A percentile compares a stretch with the other conserved stretches of the same genome.
phyloP scores from a whole-genome alignment of 2,888 invertebrate genomes.

The Mythimna lalbum region DNA sequence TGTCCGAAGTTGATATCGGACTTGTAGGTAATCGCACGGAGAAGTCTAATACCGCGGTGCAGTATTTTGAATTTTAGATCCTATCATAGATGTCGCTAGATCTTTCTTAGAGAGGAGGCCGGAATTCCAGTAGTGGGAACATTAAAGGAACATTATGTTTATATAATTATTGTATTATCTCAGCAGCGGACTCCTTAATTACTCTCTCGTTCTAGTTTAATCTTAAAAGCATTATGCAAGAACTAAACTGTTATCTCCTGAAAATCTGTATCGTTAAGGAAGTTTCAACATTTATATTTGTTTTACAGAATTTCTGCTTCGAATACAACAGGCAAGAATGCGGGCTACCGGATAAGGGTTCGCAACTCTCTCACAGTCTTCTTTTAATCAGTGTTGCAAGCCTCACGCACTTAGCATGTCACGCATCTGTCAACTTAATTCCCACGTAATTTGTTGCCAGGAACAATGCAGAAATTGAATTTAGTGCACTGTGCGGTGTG shows the following conservation, averaged over 20 bases:
- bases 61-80: too few species aligned
- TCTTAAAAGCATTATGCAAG: slow-evolving; percentile 33
- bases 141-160: too few species aligned
- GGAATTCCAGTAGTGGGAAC: too few species aligned
- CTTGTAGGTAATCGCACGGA: too few species aligned
- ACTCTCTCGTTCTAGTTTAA: slow-evolving; percentile 6
- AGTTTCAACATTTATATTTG: slow-evolving; percentile 48
- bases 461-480: slow-evolving; percentile 51
- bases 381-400: slow-evolving; percentile 72
- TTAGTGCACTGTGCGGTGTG: slow-evolving; percentile 54
- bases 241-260: slow-evolving; percentile 10
- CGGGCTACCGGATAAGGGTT: slow-evolving; percentile 71
- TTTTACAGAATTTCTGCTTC: slow-evolving; percentile 86
- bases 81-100: too few species aligned
- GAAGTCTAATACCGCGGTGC: too few species aligned
- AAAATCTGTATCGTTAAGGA: slow-evolving; percentile 15
- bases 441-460: slow-evolving; percentile 60
- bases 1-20: too few species aligned
- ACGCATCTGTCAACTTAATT: slow-evolving; percentile 55
- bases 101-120: too few species aligned
- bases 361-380: slow-evolving; percentile 63
- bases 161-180: too few species aligned
- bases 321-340: slow-evolving; percentile 86
- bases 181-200: slow-evolving; percentile 16
- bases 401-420: slow-evolving; percentile 68